Percentiles rank a stretch among this genome's conserved stretches.
phyloP scores from a whole-genome alignment of 2,888 invertebrate species.

The Biston betularia region DNA sequence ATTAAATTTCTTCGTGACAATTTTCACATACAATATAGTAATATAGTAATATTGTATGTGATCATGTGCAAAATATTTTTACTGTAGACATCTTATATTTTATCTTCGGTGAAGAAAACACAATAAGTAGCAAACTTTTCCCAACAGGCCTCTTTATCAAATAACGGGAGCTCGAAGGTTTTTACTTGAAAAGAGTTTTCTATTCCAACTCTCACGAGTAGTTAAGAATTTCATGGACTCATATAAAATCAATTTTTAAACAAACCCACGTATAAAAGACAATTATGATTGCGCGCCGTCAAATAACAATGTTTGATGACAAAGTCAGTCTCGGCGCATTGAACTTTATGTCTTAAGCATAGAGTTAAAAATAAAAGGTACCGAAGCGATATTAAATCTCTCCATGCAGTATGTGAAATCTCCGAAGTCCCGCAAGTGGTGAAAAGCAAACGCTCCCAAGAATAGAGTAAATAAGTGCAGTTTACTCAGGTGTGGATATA shows the following conservation, averaged over 20 bases:
- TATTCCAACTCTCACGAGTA: conserved; percentile 4
- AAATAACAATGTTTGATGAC: conserved; percentile 25
- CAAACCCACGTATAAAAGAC: conserved; percentile 25
- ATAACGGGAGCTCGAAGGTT: conserved; percentile 9
- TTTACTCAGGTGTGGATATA: conserved; percentile 60
- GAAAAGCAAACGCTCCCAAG: conserved; percentile 44
- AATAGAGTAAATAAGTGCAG: conserved; percentile 52
- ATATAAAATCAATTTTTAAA: conserved; percentile 20
- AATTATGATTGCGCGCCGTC: conserved; percentile 33
- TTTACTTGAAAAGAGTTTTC: conserved; percentile 13
- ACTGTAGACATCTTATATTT: background rate
- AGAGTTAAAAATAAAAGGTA: conserved; percentile 6
- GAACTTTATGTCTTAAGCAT: background rate
- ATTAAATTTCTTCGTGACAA: too few relatives aligned
- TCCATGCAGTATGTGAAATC: conserved; percentile 28
- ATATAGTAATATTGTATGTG: too few relatives aligned
- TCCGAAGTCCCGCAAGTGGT: conserved; percentile 34
- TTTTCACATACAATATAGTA: too few relatives aligned
- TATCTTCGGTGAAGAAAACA: background rate
- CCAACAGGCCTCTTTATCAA: conserved; percentile 14
- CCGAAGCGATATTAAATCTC: conserved; percentile 18
- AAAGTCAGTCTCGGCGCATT: background rate
- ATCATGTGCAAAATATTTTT: too few relatives aligned
- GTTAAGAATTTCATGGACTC: conserved; percentile 9
- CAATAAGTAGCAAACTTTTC: conserved; percentile 16